Evolutionary conservation across 2,797 vertebrate species (phyloP).

Genomic region (Spinus olivaceus): DNA sequence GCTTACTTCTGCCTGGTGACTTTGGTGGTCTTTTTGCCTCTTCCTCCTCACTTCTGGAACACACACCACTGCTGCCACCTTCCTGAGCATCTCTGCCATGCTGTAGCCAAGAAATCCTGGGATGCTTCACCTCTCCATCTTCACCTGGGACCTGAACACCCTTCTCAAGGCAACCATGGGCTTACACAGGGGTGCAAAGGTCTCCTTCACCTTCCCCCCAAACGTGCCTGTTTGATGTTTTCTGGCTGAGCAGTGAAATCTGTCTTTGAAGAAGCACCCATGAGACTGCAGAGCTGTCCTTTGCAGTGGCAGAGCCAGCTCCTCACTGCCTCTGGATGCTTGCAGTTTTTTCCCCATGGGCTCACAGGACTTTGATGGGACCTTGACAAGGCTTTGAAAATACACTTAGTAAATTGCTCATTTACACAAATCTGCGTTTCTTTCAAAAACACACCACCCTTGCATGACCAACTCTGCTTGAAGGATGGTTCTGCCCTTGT

Average conservation of each 20-base stretch:
- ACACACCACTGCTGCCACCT: rapidly evolving
- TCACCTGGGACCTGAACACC: neutral
- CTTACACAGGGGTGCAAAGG: neutral
- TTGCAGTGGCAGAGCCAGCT: neutral
- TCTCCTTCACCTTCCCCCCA: neutral
- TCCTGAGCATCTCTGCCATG: neutral
- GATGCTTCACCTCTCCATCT: neutral
- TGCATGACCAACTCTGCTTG: rapidly evolving
- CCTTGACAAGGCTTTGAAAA: neutral
- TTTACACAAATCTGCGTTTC: neutral
- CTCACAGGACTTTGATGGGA: neutral
- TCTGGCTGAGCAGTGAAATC: neutral
- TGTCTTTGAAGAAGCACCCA: neutral
- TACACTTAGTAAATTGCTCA: neutral
- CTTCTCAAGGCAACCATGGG: neutral
- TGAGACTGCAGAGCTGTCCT: neutral
- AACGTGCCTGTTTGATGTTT: neutral
- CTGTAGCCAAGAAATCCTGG: neutral
- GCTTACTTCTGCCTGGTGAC: neutral
- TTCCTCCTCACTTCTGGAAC: neutral
- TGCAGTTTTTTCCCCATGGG: neutral
- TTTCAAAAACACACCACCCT: neutral
- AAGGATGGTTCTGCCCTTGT: neutral
- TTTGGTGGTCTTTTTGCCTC: neutral
- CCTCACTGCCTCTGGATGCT: rapidly evolving